Conservation (phyloP, 2,113 vertebrate genomes). For the Pterocles burchelli region DNA sequence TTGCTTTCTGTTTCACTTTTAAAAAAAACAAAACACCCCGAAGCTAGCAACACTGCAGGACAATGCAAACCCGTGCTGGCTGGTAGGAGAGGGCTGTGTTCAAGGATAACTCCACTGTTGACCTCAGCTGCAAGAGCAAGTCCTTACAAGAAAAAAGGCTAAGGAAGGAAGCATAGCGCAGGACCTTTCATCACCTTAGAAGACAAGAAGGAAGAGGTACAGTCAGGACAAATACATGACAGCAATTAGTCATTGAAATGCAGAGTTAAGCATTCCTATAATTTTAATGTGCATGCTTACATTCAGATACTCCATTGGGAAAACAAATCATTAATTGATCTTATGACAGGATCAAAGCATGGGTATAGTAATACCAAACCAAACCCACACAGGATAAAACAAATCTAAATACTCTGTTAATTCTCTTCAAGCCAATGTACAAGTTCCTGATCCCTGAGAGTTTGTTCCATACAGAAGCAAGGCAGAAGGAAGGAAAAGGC, state of each 20-base stretch:
- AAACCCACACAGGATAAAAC: not conserved
- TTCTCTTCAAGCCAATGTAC: not conserved
- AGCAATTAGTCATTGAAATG: not conserved
- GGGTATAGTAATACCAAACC: not conserved
- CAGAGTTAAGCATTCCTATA: not conserved
- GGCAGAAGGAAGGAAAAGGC: constrained; percentile 24
- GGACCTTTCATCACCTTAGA: not conserved
- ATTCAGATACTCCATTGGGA: not conserved
- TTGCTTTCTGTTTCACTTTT: constrained; percentile 11
- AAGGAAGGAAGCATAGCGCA: not conserved
- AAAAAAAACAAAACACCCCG: not conserved
- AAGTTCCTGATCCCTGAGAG: not conserved
- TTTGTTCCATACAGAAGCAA: not conserved
- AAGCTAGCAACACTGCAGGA: not conserved
- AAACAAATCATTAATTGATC: not conserved
- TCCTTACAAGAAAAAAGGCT: not conserved
- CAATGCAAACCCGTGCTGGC: not conserved
- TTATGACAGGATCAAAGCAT: not conserved
- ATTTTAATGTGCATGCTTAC: not conserved
- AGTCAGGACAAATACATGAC: not conserved
- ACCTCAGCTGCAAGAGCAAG: not conserved
- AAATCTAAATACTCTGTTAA: not conserved
- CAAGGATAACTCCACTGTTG: not conserved
- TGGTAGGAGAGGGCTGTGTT: not conserved
- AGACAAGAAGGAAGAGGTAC: not conserved